Base-by-base conservation (phyloP, 2,113 vertebrate species). In the Hirundichthys speculiger region DNA sequence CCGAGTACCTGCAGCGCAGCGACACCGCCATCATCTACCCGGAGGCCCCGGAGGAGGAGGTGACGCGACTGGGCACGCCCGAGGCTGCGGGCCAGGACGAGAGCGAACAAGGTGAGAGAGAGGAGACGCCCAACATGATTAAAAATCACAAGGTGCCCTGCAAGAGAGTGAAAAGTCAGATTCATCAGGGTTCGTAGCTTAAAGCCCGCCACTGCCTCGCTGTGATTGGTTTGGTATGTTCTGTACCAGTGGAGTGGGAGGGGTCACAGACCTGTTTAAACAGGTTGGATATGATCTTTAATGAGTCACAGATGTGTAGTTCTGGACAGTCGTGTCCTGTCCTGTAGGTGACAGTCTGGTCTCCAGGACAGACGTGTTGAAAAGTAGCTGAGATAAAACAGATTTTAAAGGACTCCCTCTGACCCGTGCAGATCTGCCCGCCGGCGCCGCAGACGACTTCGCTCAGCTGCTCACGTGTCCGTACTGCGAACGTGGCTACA, bases 1-100 rank as follows among this genome's bases (percentile, higher is more conserved):
- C 94, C 0, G 96, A 97, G 84, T 98, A 96, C 91, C 94, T 98
- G 86, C 95, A 95, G 86, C 94, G 96, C 61, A 94, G 94, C 6
- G 94, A 98, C 92, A 98, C 96, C 0, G 95, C 96, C 88, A 94
- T 98, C 72, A 98, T 99, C 90, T 99, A 99, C 93, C 97, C 97
- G 68, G 96, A 99, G 94, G 96, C 96, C 86, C 97, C 97, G 0
- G 97, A 98, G 87, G 97, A 98, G 87, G 96, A 98, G 80, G 88
- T 96, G 83, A 96, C 93, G 69, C 93, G 95, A 70, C 93, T 95
- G 89, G 94, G 95, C 77, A 98, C 95, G 53, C 96, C 96, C 24
- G 96, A 98, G 86, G 94, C 93, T 77, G 89, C 93, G 16, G 94
- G 95, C 70, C 96, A 94, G 89, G 96, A 98, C 60, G 96, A 98